phyloP scores from a whole-genome alignment of 2,888 invertebrate species.

The Gasteruption jaculator region DNA sequence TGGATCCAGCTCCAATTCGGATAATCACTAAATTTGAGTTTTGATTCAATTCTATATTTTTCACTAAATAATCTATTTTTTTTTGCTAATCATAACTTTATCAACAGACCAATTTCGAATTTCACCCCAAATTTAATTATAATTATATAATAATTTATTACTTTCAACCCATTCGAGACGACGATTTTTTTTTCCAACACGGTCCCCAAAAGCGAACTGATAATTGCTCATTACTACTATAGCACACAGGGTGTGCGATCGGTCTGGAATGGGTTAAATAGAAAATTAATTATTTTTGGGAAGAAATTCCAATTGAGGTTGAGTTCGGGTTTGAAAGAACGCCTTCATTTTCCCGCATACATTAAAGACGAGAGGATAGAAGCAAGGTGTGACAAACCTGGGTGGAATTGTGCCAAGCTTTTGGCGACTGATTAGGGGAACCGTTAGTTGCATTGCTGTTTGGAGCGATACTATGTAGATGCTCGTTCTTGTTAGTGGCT shows the following conservation, averaged over 20 bases:
- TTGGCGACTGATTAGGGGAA: slow-evolving; percentile 48
- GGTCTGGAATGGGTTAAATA: neutral
- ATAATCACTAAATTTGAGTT: no score
- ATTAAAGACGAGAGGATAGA: slow-evolving; percentile 14
- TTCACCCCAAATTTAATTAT: no score
- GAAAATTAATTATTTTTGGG: neutral
- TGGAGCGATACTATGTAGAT: slow-evolving; percentile 20
- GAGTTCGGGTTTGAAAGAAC: slow-evolving; percentile 5
- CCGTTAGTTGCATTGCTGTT: slow-evolving; percentile 40
- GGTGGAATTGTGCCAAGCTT: slow-evolving; percentile 47
- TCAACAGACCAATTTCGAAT: no score
- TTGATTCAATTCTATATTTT: no score
- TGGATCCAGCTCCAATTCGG: no score
- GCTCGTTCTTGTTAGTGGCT: slow-evolving; percentile 37
- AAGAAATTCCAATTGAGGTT: neutral
- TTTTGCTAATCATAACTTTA: no score
- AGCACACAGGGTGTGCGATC: neutral
- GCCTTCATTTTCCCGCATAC: slow-evolving; percentile 4
- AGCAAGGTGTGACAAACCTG: slow-evolving; percentile 44
- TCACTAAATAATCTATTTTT: no score
- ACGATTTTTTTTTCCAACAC: no score
- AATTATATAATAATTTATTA: no score
- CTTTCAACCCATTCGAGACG: no score
- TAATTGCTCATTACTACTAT: neutral
- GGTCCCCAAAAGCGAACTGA: no score